phyloP scores from a whole-genome alignment of 2,113 vertebrate genomes.

The Synchiropus splendidus region DNA sequence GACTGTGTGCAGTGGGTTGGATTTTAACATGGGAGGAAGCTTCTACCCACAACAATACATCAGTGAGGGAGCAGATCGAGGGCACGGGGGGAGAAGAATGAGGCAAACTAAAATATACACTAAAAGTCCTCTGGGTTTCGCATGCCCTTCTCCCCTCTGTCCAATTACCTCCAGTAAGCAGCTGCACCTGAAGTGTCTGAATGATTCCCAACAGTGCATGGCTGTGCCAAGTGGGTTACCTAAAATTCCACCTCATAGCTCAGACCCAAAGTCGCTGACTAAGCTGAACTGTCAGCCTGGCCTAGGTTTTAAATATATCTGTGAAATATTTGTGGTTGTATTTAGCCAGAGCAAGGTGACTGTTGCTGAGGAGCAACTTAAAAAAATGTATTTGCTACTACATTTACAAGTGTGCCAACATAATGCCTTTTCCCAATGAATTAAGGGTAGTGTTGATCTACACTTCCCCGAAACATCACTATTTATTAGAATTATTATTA shows the following conservation, averaged over 20 bases:
- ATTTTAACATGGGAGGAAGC: no score
- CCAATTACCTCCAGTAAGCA: slow-evolving; percentile 31
- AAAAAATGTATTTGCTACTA: no score
- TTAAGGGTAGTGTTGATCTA: no score
- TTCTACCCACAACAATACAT: slow-evolving; percentile 3
- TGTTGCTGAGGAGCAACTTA: no score
- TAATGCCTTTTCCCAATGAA: no score
- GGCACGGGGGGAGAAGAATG: slow-evolving; percentile 1
- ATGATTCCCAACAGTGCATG: slow-evolving; percentile 10
- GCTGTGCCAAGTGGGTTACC: slow-evolving; percentile 11
- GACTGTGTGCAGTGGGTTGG: no score
- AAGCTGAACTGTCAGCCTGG: not conserved
- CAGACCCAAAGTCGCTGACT: slow-evolving; percentile 14
- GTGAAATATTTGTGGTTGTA: no score
- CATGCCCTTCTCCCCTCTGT: slow-evolving; percentile 3
- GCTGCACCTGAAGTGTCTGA: slow-evolving; percentile 16
- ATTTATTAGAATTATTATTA: no score
- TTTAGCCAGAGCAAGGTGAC: no score
- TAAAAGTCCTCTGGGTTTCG: slow-evolving; percentile 20
- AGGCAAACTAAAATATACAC: not conserved
- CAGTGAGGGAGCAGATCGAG: slow-evolving; percentile 33
- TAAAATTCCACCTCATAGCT: slow-evolving; percentile 9
- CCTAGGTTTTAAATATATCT: no score
- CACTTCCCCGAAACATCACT: no score
- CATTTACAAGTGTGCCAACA: no score